These are phyloP conservation scores for Pseudobourletiella spinata DNA, from an alignment of 1,140 invertebrate species.

Conservation along the genomic window DNA sequence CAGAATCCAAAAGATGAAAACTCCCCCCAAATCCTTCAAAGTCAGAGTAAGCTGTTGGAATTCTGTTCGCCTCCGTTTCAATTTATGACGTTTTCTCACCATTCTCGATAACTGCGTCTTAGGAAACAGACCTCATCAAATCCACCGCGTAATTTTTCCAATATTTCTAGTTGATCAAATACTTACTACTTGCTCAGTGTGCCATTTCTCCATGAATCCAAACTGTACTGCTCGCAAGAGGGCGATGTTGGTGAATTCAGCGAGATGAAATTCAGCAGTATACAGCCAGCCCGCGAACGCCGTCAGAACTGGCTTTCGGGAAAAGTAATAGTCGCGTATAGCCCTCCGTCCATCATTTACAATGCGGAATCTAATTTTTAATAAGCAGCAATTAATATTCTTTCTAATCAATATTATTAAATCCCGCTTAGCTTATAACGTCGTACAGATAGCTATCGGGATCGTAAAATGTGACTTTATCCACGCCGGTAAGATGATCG, in stretches of 20 bases:
- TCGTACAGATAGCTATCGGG: neutral
- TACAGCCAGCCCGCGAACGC: slow-evolving; percentile 7
- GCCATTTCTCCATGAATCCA: slow-evolving; percentile 2
- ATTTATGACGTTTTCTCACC: too few relatives aligned
- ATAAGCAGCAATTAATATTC: neutral
- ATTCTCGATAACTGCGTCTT: too few relatives aligned
- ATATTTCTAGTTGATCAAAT: too few relatives aligned
- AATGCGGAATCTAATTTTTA: neutral
- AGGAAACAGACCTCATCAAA: too few relatives aligned
- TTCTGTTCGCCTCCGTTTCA: too few relatives aligned
- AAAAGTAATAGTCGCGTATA: neutral
- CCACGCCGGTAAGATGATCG: neutral
- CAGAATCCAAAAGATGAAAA: too few relatives aligned
- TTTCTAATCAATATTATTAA: neutral
- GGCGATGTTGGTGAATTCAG: neutral
- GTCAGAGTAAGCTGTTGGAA: too few relatives aligned
- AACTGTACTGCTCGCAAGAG: neutral
- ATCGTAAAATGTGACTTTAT: neutral
- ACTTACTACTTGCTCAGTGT: neutral
- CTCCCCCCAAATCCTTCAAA: too few relatives aligned
- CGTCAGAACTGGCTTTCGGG: neutral
- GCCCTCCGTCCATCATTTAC: neutral
- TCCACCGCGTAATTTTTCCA: too few relatives aligned
- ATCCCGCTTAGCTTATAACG: neutral
- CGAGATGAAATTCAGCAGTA: neutral